Evolutionary conservation across 1,140 invertebrate genomes (phyloP), one percentile per base, ranked within the genome.

Genomic region (Aleiodes sp.): DNA sequence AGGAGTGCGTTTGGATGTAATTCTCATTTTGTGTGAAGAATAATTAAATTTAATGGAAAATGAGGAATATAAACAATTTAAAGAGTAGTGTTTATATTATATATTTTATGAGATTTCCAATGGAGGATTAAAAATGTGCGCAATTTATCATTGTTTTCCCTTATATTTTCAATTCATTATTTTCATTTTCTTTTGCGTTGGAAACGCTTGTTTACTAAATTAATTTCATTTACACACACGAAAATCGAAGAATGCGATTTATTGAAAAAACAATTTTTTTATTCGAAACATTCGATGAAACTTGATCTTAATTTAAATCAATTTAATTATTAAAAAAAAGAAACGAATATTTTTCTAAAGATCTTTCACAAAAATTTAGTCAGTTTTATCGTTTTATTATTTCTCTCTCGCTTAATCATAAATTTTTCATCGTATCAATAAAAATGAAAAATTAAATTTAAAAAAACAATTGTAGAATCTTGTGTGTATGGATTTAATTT

Each of bases 381-480:
- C n/a, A n/a, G n/a, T n/a, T n/a, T 52, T 16, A 41, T 24, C 31
- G 10, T 35, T 65, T 63, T 68, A 19, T 16, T 61, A 67, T 74
- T 43, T 31, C 46, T 24, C 39, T 43, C 21, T 12, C 24, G 73
- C 72, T 76, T 76, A 61, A 52, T 59, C 63, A 69, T 75, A 65
- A n/a, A 52, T 75, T 71, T 21, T 68, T 76, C 65, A 61, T 71
- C 68, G 67, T 43, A 72, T 76, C 41, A 68, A 46, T 73, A 69
- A 73, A 21, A 21, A 24, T 24, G 21, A 52, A 52, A 52, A 52
- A 66, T 70, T 73, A 63, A 59, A 29, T 37, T 65, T 43, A 73
- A 75, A 74, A 73, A 67, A 77, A 52, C 63, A 43, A 71, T 75
- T 52, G 35, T 68, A 52, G 65, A 74, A 43, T 35, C n/a, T n/a